Evolutionary conservation across 2,888 invertebrate genomes (phyloP).

Genomic region (Agriopis marginaria): DNA sequence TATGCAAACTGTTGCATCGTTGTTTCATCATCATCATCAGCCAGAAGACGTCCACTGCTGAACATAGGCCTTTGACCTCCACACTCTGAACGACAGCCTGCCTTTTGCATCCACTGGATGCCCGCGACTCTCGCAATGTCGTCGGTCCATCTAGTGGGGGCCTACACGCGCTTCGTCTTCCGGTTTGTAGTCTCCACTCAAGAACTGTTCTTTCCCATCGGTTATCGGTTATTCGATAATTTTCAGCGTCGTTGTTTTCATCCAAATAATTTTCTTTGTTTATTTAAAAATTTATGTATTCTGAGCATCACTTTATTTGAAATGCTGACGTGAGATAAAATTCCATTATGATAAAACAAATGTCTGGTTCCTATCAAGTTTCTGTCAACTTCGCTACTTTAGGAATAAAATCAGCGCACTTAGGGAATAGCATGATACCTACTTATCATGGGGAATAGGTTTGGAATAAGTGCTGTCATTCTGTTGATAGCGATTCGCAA

Average conservation of each 20-base stretch:
- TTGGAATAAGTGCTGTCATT: neutral
- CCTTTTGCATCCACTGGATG: too few relatives aligned
- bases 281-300: neutral
- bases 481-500: neutral
- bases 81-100: too few relatives aligned
- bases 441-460: constrained; percentile 10
- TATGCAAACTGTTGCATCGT: neutral
- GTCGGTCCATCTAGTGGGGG: too few relatives aligned
- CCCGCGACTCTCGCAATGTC: too few relatives aligned
- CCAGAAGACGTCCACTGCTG: too few relatives aligned
- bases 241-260: neutral
- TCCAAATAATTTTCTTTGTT: neutral
- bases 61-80: too few relatives aligned
- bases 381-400: constrained; percentile 28
- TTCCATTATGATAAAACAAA: constrained; percentile 16
- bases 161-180: too few relatives aligned
- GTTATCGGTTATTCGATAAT: too few relatives aligned
- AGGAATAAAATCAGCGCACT: constrained; percentile 26
- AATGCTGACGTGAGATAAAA: constrained; percentile 9
- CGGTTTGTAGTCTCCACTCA: too few relatives aligned
- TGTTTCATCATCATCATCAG: neutral
- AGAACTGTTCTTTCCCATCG: too few relatives aligned
- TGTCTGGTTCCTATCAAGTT: constrained; percentile 25
- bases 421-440: too few relatives aligned
- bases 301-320: neutral